Evolutionary conservation across 2,113 vertebrate genomes (phyloP).

Genomic region (Menura novaehollandiae): DNA sequence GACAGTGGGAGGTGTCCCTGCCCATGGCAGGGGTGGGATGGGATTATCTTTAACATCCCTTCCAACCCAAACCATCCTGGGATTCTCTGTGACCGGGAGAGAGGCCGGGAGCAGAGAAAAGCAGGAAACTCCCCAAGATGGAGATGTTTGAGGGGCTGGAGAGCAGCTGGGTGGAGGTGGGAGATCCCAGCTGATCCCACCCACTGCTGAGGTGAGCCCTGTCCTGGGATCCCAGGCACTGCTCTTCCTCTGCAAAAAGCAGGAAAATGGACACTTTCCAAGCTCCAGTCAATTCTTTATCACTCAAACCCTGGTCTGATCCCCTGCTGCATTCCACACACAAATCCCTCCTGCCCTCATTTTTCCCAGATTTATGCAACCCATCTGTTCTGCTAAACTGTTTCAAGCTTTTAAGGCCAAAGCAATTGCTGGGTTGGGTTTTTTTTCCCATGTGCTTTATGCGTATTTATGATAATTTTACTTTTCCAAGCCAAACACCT

Average conservation of each 20-base stretch:
- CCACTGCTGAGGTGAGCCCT: background rate
- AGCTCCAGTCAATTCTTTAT: background rate
- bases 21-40: background rate
- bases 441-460: background rate
- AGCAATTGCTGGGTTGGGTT: background rate
- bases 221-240: background rate
- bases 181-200: background rate
- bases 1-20: background rate
- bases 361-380: conserved; percentile 15
- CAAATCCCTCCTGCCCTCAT: conserved; percentile 16
- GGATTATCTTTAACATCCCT: background rate
- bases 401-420: background rate
- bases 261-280: background rate
- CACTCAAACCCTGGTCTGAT: background rate
- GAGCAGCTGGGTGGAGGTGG: fast-evolving
- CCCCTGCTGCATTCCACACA: background rate
- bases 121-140: background rate
- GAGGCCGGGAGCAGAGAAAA: background rate
- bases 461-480: background rate
- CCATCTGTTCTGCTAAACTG: conserved; percentile 39
- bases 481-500: background rate
- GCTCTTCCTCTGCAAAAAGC: background rate
- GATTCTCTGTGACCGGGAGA: background rate
- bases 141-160: background rate
- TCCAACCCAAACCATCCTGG: fast-evolving